Evolutionary conservation across 2,888 invertebrate species (phyloP), one percentile per base, ranked within the genome.

Genomic region (Chironomus tentans): DNA sequence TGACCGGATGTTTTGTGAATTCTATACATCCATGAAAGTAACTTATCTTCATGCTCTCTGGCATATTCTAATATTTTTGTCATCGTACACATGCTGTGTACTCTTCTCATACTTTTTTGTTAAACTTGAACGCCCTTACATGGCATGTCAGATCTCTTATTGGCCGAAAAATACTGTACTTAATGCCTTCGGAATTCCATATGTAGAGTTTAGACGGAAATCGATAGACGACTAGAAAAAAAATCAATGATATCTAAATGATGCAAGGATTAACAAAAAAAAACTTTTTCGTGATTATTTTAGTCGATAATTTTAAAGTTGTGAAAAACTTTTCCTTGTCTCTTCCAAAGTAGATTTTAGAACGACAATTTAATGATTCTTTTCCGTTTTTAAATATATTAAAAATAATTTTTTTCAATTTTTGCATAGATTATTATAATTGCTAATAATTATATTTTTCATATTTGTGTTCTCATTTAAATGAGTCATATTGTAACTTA

Each of bases 1-100:
- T 80, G 93, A 93, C 83, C 86, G 92, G 6, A 83, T 92, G 80
- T 90, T 92, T 82, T 94, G 93, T 82, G 91, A 92, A 79, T 88
- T 90, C 18, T 93, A 92, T 92, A 87, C 90, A 1, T 87, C 88
- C 13, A 87, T 92, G 12, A 89, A 91, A 83, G 92, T 94, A 80
- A 93, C 93, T 0, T 93, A 93, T 83, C 86, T 94, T 80, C 93
- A 94, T 82, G 92, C 91, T 12, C 86, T 92, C 18, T 94, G 93
- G 93, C 93, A 94, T 82, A 84, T 94, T 13, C 88, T 93, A 74
- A 92, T 92, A 78, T 92, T 92, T 80, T 91, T 93, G 71, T 90
- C 92, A 0, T 88, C 91, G 47, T 93, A 93, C 80, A 91, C 92
- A 4, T 89, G 90, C 13, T 86, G 92, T 18, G 92, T 93, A 5